These are phyloP conservation scores for Ranitomeya imitator DNA, from an alignment of 2,113 vertebrate genomes.

Conservation along the genomic window DNA sequence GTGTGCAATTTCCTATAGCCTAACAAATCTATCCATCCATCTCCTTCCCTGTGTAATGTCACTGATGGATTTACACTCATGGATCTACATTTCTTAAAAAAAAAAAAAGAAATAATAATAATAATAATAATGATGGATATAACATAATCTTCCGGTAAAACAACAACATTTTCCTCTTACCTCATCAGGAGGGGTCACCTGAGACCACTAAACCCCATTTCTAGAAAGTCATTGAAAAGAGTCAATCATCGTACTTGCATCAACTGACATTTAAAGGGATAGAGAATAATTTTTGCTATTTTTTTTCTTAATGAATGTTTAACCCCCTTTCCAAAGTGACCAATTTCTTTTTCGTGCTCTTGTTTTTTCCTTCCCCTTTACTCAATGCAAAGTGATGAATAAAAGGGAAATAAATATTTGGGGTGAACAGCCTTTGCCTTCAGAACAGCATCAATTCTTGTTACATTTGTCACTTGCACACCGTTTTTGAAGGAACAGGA, in stretches of 20 bases:
- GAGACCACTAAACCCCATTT: neutral
- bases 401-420: no score
- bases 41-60: neutral
- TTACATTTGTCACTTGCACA: no score
- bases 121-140: constrained; percentile 23
- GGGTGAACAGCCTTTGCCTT: no score
- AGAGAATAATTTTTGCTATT: neutral
- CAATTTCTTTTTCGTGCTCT: no score
- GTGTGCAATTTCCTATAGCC: constrained; percentile 20
- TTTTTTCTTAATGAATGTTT: neutral
- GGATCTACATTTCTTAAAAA: neutral
- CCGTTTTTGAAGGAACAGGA: no score
- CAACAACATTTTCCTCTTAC: neutral
- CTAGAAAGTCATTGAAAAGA: neutral
- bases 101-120: neutral
- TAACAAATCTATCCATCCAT: constrained; percentile 47
- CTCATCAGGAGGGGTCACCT: neutral
- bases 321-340: no score
- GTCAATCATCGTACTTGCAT: neutral
- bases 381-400: no score
- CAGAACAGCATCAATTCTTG: no score
- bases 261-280: neutral
- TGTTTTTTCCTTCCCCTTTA: no score
- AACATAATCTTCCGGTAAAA: constrained; percentile 27
- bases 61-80: constrained; percentile 21